Percentiles rank a stretch among this genome's conserved stretches.
These are phyloP conservation scores for Calcarius ornatus DNA, from an alignment of 2,113 vertebrate genomes.

Conservation along the genomic window DNA sequence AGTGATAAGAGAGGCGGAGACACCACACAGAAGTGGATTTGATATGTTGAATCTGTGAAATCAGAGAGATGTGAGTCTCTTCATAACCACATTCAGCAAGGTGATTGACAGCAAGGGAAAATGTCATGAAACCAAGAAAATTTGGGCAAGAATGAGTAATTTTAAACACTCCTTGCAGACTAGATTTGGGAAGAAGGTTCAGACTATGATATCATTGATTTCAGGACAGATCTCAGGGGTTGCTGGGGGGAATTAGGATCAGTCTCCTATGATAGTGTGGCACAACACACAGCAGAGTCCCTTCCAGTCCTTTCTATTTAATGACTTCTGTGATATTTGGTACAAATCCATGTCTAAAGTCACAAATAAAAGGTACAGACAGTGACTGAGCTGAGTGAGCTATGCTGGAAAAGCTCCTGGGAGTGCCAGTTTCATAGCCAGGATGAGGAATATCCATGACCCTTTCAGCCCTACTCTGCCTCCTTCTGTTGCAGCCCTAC, in stretches of 20 bases:
- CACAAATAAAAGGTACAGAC: neutral
- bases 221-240: neutral
- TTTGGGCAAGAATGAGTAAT: neutral
- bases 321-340: neutral
- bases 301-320: neutral
- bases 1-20: no score
- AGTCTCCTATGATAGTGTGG: accelerated
- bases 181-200: neutral
- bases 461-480: neutral
- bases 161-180: neutral
- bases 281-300: neutral
- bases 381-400: neutral
- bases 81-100: neutral
- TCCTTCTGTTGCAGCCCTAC: neutral
- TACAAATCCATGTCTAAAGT: neutral
- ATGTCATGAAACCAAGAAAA: neutral
- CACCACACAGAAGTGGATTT: neutral
- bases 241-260: neutral
- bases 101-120: neutral
- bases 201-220: accelerated
- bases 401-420: neutral
- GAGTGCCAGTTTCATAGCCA: neutral
- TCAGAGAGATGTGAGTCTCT: neutral
- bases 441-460: neutral
- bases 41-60: neutral